Base-by-base conservation (phyloP, 92 coral and sea anemone genomes). In the Palythoa caribaeorum region DNA sequence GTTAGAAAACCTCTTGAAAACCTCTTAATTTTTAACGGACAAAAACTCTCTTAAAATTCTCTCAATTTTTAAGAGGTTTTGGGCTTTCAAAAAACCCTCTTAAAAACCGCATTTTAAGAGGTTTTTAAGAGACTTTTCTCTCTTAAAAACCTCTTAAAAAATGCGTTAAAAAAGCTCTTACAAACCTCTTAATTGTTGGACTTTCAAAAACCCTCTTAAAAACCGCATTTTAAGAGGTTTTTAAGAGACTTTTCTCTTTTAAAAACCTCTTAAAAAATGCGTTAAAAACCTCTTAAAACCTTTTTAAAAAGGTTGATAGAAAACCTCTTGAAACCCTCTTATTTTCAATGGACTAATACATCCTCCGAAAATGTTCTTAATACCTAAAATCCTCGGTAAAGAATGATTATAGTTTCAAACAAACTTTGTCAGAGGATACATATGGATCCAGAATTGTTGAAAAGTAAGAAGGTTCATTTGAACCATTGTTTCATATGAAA, bases 271-370 rank as follows among this genome's bases (percentile, higher is more conserved):
- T 62, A 62, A 62, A 62, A 62, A 62, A 5, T 15, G 69, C 69
- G n/a, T 62, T 62, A 8, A 8, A 62, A 62, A 15, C 69, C n/a
- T 62, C n/a, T 62, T 8, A 62, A 62, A 62, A 62, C 69, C 69
- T 62, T 62, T 62, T 62, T 8, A 9, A 62, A 62, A 62, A 62
- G 69, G 12, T 62, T 9, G n/a, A 62, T 62, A 62, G 69, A 62
- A 62, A 62, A 9, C 69, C 4, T 62, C n/a, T 62, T 62, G 69
- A 62, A 62, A 8, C 69, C 69, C 69, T 62, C 69, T 62, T 62
- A 62, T 62, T 62, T 62, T 62, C n/a, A 62, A 62, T 62, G 69
- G 69, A 62, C 12, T 62, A 62, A 62, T 62, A 62, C 69, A 62
- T 62, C 69, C 69, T 62, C 69, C 13, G 12, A 62, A 62, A 62